Base-by-base conservation (phyloP, 2,113 vertebrate genomes). In the Holacanthus passer region DNA sequence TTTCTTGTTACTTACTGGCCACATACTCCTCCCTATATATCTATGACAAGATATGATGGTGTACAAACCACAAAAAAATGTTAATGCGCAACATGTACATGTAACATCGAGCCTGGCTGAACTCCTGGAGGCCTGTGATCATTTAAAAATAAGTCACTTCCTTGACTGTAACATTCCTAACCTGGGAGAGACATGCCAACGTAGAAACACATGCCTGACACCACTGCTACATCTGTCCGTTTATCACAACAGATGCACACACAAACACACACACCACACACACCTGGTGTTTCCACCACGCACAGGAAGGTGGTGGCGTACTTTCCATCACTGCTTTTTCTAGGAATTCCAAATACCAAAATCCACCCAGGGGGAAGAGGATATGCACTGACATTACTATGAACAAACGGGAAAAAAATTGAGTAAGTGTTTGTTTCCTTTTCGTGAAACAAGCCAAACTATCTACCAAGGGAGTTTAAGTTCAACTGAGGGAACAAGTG, bases 311-410 rank as follows among this genome's bases (percentile, higher is more conserved):
- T 79, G 50, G 63, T 62, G 41, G 27, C 56, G 47, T 60, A 81
- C 58, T 88, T 92, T 90, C 85, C 83, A 78, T 72, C 78, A 29
- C 7, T 73, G 68, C 81, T 73, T 68, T 77, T 48, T 62, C 14
- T 43, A 78, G 70, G 60, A 91, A 83, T 56, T 77, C 62, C 80
- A 87, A 84, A 89, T 86, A 87, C 78, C 73, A 60, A 81, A 91
- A 84, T 31, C 85, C 84, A 41, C 77, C 80, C 53, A 53, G 39
- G 77, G 47, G 71, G 73, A 68, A 88, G 53, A 73, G 53, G 84
- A 89, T 84, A 82, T 58, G 75, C 8, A 62, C 63, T 67, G 77
- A 87, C 79, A 75, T 84, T 74, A 43, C 58, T 70, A 17, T 37
- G 77, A 80, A 58, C 55, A 71, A 55, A 68, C 32, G 7, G 31